phyloP scores from a whole-genome alignment of 2,113 vertebrate genomes.

The Cranoglanis bouderius region DNA sequence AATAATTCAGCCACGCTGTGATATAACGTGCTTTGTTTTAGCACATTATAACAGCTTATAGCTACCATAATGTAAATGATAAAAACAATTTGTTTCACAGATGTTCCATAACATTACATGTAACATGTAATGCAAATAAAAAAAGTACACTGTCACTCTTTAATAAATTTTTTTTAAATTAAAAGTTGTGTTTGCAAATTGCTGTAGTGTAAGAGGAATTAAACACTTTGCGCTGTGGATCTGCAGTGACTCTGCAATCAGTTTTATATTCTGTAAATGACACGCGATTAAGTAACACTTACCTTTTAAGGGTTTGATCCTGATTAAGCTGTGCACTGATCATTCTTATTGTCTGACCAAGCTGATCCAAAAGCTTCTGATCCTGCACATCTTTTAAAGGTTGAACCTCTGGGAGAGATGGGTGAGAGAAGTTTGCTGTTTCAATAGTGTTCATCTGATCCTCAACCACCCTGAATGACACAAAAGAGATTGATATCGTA shows the following conservation, averaged over 20 bases:
- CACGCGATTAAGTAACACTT: neutral
- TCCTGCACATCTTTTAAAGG: conserved; percentile 15
- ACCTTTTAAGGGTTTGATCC: conserved; percentile 42
- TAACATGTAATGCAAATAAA: too few relatives aligned
- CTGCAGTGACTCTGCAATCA: neutral
- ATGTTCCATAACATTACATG: too few relatives aligned
- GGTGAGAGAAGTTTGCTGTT: neutral
- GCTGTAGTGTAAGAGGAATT: too few relatives aligned
- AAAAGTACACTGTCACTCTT: too few relatives aligned
- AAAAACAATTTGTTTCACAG: too few relatives aligned
- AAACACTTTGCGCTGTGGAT: neutral
- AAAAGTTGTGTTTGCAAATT: too few relatives aligned
- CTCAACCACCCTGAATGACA: conserved; percentile 45
- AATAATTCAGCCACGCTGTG: too few relatives aligned
- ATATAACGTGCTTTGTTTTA: too few relatives aligned
- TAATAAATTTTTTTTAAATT: too few relatives aligned
- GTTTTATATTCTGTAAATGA: neutral
- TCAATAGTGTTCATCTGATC: conserved; percentile 21
- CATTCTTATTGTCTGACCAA: conserved; percentile 35
- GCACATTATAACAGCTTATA: too few relatives aligned
- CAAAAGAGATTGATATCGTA: neutral
- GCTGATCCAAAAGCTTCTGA: conserved; percentile 33
- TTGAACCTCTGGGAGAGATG: neutral
- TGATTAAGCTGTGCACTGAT: conserved; percentile 41
- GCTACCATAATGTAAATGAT: too few relatives aligned